Evolutionary conservation across 2,888 invertebrate species (phyloP).

Genomic region (Dryocosmus kuriphilus): DNA sequence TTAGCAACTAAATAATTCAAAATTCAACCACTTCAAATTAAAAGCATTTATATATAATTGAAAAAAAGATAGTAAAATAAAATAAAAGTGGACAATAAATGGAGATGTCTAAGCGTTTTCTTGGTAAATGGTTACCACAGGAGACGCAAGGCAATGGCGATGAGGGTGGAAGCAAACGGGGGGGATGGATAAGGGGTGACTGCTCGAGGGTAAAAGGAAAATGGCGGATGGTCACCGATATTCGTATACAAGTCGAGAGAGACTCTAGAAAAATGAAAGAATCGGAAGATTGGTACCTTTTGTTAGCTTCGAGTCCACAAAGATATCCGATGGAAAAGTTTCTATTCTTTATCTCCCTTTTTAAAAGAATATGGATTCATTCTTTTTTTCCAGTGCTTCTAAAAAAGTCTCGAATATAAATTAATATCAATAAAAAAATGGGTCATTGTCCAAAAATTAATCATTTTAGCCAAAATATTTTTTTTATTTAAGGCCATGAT

Average conservation of each 20-base stretch:
- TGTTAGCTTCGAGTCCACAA: slow-evolving; percentile 13
- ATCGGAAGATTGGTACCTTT: slow-evolving; percentile 58
- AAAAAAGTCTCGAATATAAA: background rate
- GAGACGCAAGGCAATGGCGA: slow-evolving; percentile 63
- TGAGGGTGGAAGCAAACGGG: slow-evolving; percentile 47
- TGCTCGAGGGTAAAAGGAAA: slow-evolving; percentile 64
- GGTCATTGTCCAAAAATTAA: no score
- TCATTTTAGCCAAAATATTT: no score
- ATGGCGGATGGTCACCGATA: slow-evolving; percentile 65
- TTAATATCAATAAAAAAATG: background rate
- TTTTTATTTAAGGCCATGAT: no score
- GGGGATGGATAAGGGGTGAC: slow-evolving; percentile 48
- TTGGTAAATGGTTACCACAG: slow-evolving; percentile 66
- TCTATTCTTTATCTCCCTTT: background rate
- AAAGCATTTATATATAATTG: no score
- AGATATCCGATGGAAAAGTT: slow-evolving; percentile 27
- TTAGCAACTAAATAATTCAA: no score
- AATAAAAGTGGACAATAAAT: slow-evolving; percentile 49
- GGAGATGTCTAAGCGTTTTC: slow-evolving; percentile 63
- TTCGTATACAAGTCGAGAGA: slow-evolving; percentile 50
- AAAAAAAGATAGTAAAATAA: background rate
- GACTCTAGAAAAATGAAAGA: slow-evolving; percentile 58
- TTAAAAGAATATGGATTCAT: slow-evolving; percentile 20
- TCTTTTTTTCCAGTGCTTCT: background rate
- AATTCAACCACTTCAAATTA: no score